These are phyloP conservation scores for Stenolophus ochropezus DNA, from an alignment of 2,888 invertebrate species.

Conservation along the genomic window DNA sequence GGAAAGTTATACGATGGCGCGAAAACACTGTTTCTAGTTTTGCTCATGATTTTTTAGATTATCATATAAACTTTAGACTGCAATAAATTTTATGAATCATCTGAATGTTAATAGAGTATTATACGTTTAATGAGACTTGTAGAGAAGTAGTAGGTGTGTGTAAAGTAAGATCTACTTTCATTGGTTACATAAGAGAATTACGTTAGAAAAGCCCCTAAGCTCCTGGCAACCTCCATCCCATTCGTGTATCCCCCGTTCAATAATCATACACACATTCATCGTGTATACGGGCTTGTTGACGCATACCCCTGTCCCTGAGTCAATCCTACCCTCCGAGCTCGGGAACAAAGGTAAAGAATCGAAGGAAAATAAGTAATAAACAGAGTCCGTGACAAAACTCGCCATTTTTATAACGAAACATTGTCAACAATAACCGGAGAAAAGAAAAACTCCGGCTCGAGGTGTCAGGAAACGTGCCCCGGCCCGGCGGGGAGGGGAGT, in stretches of 20 bases:
- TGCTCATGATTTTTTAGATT: too few relatives aligned
- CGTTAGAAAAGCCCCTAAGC: neutral
- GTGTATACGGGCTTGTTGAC: constrained; percentile 5
- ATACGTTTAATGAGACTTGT: too few relatives aligned
- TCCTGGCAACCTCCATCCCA: constrained; percentile 14
- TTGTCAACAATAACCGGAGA: constrained; percentile 56
- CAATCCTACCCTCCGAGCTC: constrained; percentile 7
- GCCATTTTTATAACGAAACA: constrained; percentile 61
- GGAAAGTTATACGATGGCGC: too few relatives aligned
- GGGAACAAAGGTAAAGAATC: constrained; percentile 58
- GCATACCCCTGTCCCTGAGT: constrained; percentile 1
- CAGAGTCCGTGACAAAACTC: constrained; percentile 60
- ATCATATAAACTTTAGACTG: too few relatives aligned
- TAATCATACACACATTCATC: constrained; percentile 38
- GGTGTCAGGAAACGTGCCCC: constrained; percentile 58
- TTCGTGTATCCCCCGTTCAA: constrained; percentile 11
- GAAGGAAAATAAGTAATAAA: constrained; percentile 61
- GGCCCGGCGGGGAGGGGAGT: neutral
- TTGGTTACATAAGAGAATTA: neutral
- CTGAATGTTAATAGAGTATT: too few relatives aligned
- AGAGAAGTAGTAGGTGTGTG: too few relatives aligned
- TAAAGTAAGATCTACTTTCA: too few relatives aligned
- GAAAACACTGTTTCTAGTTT: too few relatives aligned
- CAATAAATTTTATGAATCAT: too few relatives aligned
- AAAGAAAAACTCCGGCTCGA: constrained; percentile 44